Evolutionary conservation across 2,797 vertebrate genomes (phyloP).

Genomic region (Spinibarbus caldwelli): DNA sequence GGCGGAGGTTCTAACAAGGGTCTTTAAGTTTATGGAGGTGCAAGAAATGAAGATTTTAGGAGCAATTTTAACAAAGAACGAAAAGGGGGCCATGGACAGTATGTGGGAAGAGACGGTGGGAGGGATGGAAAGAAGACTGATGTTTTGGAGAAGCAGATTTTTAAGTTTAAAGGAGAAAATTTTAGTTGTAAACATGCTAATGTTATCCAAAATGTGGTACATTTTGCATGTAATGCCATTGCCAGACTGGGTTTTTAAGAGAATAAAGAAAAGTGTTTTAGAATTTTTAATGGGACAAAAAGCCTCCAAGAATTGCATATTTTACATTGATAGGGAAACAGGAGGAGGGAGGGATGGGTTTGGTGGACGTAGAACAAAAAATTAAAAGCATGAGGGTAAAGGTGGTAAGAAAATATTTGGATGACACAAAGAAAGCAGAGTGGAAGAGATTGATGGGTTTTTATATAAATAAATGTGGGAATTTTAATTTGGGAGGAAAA

Average conservation of each 20-base stretch:
- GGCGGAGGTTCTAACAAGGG: neutral
- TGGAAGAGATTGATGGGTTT: neutral
- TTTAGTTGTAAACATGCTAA: neutral
- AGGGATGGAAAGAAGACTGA: neutral
- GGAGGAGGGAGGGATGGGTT: neutral
- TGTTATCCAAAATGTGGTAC: neutral
- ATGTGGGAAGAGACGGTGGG: neutral
- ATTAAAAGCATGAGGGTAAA: neutral
- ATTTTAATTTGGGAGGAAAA: neutral
- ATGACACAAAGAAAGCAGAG: neutral
- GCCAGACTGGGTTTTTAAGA: neutral
- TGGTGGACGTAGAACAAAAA: neutral
- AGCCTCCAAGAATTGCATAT: neutral
- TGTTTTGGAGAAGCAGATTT: neutral
- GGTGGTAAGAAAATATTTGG: neutral
- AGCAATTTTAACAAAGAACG: neutral
- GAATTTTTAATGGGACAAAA: slow-evolving; percentile 3
- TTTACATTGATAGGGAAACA: neutral
- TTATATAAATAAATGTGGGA: neutral
- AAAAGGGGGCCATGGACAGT: neutral
- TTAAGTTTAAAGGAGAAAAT: neutral
- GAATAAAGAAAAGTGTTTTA: slow-evolving; percentile 1
- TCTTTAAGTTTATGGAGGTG: neutral
- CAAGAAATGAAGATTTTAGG: neutral
- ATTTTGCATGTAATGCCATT: neutral